Conservation (phyloP, 2,797 vertebrate species). For the Intellagama lesueurii region DNA sequence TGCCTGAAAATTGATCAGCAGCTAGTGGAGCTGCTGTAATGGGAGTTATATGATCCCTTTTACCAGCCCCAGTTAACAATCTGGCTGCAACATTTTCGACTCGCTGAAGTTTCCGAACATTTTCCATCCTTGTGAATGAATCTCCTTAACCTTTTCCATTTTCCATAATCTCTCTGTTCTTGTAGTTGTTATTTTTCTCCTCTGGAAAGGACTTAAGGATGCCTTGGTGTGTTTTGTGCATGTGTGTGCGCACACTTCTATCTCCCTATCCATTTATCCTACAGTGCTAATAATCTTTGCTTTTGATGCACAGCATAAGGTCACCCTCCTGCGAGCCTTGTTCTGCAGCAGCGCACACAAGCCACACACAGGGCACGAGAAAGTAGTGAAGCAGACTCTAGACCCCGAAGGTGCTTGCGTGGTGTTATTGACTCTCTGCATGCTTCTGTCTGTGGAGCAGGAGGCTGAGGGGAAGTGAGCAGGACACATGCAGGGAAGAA, state of each 20-base stretch:
- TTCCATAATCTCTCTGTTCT: not conserved
- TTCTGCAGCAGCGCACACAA: not conserved
- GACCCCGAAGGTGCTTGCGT: not conserved
- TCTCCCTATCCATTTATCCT: not conserved
- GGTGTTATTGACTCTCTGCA: not conserved
- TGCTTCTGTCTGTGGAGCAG: not conserved
- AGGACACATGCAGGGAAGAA: not conserved
- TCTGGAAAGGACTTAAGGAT: not conserved
- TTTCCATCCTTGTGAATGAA: not conserved
- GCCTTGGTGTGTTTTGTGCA: not conserved
- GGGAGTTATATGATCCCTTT: too few relatives aligned
- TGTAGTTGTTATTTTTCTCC: not conserved
- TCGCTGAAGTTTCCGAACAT: too few relatives aligned
- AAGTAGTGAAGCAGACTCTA: fast-evolving
- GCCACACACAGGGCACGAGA: not conserved
- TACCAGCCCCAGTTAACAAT: too few relatives aligned
- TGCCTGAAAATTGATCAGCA: too few relatives aligned
- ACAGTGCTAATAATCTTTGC: not conserved
- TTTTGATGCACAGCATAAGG: not conserved
- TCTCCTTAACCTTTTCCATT: not conserved
- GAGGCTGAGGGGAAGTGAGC: not conserved
- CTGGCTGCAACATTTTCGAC: too few relatives aligned
- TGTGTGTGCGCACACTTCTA: not conserved
- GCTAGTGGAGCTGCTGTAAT: too few relatives aligned
- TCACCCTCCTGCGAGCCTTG: not conserved